These are phyloP conservation scores for Falcaria lacertinaria DNA, from an alignment of 2,888 invertebrate genomes.

Conservation along the genomic window DNA sequence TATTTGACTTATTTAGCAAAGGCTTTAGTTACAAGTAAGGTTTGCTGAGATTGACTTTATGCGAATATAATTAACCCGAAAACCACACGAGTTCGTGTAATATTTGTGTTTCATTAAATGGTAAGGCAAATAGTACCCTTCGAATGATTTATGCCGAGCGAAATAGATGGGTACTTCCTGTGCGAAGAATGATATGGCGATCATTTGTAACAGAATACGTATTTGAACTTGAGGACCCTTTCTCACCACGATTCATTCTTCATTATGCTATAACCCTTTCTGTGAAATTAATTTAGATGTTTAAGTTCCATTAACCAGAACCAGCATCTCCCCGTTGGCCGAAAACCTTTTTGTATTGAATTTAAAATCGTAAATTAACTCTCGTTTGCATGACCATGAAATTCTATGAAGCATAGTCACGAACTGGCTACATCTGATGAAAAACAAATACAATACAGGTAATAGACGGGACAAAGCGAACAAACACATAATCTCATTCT, in stretches of 20 bases:
- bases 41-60: slow-evolving; percentile 1
- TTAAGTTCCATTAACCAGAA: too few relatives aligned
- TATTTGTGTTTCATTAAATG: slow-evolving; percentile 13
- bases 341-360: too few relatives aligned
- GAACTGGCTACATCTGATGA: too few relatives aligned
- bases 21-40: background rate
- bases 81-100: slow-evolving; percentile 1
- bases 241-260: slow-evolving; percentile 7
- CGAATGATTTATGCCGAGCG: slow-evolving; percentile 11
- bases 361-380: too few relatives aligned
- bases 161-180: slow-evolving; percentile 11
- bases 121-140: slow-evolving; percentile 17
- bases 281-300: too few relatives aligned
- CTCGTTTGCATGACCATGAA: too few relatives aligned
- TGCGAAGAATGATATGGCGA: slow-evolving; percentile 10
- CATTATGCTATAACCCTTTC: too few relatives aligned
- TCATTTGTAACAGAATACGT: slow-evolving; percentile 9
- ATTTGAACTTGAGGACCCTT: slow-evolving; percentile 7
- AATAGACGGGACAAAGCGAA: too few relatives aligned
- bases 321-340: too few relatives aligned
- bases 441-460: too few relatives aligned
- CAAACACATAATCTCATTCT: too few relatives aligned
- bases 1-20: background rate
- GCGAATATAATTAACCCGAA: background rate
- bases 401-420: too few relatives aligned